Evolutionary conservation across 2,888 invertebrate species (phyloP), one percentile per base, ranked within the genome.

Genomic region (Hedya salicella): DNA sequence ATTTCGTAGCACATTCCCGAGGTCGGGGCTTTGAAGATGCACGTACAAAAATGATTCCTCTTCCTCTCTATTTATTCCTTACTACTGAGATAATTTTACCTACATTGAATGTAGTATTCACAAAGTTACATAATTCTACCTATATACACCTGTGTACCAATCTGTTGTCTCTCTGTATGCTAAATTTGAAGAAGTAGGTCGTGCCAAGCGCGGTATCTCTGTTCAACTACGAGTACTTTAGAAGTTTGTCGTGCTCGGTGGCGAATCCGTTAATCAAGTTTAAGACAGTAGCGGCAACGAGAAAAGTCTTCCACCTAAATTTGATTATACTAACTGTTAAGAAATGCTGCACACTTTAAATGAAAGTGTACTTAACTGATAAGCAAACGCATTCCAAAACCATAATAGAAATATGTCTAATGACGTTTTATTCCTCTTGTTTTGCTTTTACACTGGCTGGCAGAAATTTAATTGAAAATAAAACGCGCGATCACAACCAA

Each of bases 161-260:
- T 46, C 46, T 46, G 32, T 62, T 53, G 36, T 63, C 49, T 53
- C 52, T 14, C 36, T 44, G 21, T 14, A 53, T 52, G 39, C 32
- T 19, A 42, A 40, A 63, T 59, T 65, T 52, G 46, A 40, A 19
- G 49, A 64, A 64, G 57, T 65, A 60, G 60, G 65, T 65, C 65
- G 39, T 42, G 30, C 56, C 52, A 25, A 57, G 64, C 56, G 42
- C 52, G 59, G 52, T 65, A 60, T 60, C 65, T 65, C 25, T 52
- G 44, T 17, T 59, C 13, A 21, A 44, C 50, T 40, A 61, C 16
- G 21, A 39, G 39, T 53, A 53, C 65, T 65, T 60, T 48, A 30
- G 65, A 65, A 65, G 65, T 65, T 65, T 57, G 56, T 48, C 59
- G 52, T 36, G 44, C 61, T 56, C 39, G 49, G 56, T 46, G 25